phyloP scores from a whole-genome alignment of 2,113 vertebrate species.

The Grammomys surdaster region DNA sequence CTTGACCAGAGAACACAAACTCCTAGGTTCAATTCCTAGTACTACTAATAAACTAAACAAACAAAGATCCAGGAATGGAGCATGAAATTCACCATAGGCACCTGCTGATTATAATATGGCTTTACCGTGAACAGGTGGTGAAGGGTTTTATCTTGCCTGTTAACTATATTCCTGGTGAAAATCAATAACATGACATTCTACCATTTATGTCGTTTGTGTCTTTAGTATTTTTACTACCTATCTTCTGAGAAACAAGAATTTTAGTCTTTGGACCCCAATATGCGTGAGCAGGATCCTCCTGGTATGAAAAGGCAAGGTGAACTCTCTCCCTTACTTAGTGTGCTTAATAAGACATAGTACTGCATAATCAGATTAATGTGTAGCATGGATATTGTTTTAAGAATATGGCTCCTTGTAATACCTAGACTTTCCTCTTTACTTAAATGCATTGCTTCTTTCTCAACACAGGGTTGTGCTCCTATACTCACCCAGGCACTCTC shows the following conservation, averaged over 20 bases:
- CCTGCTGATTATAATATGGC: neutral
- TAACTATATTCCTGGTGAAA: neutral
- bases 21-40: neutral
- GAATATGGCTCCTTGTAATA: too few species aligned
- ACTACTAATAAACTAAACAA: neutral
- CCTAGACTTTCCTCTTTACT: neutral
- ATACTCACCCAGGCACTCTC: neutral
- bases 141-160: neutral
- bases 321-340: neutral
- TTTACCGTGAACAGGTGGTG: neutral
- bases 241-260: neutral
- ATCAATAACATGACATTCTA: neutral
- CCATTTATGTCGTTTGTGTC: neutral
- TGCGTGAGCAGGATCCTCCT: too few species aligned
- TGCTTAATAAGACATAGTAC: neutral
- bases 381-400: neutral
- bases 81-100: neutral
- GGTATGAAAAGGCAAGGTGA: neutral
- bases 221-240: neutral
- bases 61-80: neutral
- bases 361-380: neutral
- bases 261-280: neutral
- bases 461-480: neutral
- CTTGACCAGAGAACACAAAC: accelerated
- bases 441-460: neutral